A percentile compares a stretch with the other conserved stretches of the same genome.
phyloP scores from a whole-genome alignment of 2,797 vertebrate genomes.

The Bovichtus diacanthus region DNA sequence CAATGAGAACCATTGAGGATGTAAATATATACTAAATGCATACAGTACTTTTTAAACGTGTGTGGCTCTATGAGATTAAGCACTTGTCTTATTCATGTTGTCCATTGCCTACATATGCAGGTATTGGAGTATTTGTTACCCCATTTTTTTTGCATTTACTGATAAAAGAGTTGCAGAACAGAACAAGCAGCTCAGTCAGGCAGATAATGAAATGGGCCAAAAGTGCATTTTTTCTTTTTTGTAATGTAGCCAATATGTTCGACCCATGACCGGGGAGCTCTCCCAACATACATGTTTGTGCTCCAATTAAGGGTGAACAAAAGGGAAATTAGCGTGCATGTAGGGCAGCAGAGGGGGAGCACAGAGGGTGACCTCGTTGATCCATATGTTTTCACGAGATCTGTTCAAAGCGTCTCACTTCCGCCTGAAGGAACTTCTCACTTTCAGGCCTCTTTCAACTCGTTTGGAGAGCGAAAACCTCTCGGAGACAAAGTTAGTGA shows the following conservation, averaged over 20 bases:
- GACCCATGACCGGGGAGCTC: background rate
- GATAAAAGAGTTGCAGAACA: background rate
- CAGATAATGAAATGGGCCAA: conserved; percentile 3
- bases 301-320: conserved; percentile 66
- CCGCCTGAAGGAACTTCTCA: conserved; percentile 26
- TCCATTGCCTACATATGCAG: background rate
- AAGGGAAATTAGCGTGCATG: conserved; percentile 59
- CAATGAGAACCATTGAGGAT: background rate
- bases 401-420: conserved; percentile 29
- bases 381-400: conserved; percentile 60
- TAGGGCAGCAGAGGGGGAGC: conserved; percentile 58
- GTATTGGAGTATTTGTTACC: no score
- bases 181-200: background rate
- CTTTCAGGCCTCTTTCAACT: conserved; percentile 3
- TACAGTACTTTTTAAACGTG: background rate
- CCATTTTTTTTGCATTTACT: background rate
- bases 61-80: background rate
- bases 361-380: conserved; percentile 60
- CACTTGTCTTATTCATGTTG: background rate
- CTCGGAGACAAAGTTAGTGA: conserved; percentile 19
- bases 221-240: background rate
- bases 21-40: background rate
- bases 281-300: conserved; percentile 49
- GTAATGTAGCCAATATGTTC: conserved; percentile 45
- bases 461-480: background rate